These are phyloP conservation scores for Dasysyrphus tricinctus DNA, from an alignment of 2,888 invertebrate species.

Conservation along the genomic window DNA sequence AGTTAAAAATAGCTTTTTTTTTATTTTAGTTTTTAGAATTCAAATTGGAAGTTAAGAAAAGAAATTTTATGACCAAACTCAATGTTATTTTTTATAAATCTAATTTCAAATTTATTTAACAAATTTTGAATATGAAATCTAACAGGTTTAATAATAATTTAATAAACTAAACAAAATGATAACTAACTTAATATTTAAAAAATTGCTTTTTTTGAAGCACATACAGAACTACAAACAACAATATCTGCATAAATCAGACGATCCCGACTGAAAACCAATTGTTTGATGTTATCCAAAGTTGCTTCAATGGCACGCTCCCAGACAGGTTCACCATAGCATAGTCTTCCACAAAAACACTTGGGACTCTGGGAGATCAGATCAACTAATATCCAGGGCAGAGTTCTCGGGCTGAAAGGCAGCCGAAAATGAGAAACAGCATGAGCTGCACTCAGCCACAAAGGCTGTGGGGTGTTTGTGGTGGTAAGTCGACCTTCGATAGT, in stretches of 20 bases:
- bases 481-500: constrained; percentile 35
- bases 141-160: constrained; percentile 4
- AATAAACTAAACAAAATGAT: background rate
- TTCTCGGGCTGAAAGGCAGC: constrained; percentile 77
- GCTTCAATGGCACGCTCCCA: constrained; percentile 80
- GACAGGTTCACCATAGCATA: constrained; percentile 79
- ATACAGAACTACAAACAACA: constrained; percentile 80
- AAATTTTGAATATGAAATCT: constrained; percentile 15
- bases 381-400: constrained; percentile 80
- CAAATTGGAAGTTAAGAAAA: too few relatives aligned
- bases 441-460: constrained; percentile 80
- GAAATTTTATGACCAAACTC: too few relatives aligned
- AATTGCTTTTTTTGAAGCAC: constrained; percentile 74
- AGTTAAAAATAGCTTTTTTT: too few relatives aligned
- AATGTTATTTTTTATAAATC: too few relatives aligned
- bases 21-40: too few relatives aligned
- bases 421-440: constrained; percentile 78
- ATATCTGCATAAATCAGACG: constrained; percentile 82
- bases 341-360: constrained; percentile 80
- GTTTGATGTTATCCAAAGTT: constrained; percentile 80
- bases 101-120: constrained; percentile 14
- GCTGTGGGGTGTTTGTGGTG: constrained; percentile 61
- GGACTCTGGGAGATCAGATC: constrained; percentile 81
- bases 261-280: constrained; percentile 81
- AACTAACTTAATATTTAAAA: constrained; percentile 23